phyloP scores from a whole-genome alignment of 1,140 invertebrate species.

The Phocides pigmalion region DNA sequence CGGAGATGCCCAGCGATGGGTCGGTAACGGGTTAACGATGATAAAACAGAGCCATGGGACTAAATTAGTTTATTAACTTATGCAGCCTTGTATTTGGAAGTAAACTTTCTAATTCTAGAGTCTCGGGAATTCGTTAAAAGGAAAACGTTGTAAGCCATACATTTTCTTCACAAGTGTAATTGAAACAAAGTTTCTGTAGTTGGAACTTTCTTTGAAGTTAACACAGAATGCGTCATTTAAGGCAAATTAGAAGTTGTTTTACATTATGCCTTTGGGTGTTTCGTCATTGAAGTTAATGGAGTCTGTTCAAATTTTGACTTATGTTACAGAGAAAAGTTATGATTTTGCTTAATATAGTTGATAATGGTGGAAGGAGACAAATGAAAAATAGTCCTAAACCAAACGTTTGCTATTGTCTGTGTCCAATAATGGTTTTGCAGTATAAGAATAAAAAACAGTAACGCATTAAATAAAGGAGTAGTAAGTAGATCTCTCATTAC shows the following conservation, averaged over 20 bases:
- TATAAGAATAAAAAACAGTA: too few species aligned
- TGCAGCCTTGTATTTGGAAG: neutral
- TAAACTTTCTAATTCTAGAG: slow-evolving; percentile 29
- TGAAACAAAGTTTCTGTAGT: slow-evolving; percentile 36
- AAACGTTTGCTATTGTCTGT: too few species aligned
- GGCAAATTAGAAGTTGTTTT: slow-evolving; percentile 30
- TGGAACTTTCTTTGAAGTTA: slow-evolving; percentile 33
- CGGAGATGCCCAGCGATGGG: too few species aligned
- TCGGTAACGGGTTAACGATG: too few species aligned
- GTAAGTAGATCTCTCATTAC: too few species aligned
- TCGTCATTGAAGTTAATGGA: neutral
- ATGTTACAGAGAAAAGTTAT: neutral
- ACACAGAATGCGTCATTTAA: slow-evolving; percentile 36
- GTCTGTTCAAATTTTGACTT: slow-evolving; percentile 3
- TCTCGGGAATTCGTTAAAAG: slow-evolving; percentile 34
- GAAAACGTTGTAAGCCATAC: slow-evolving; percentile 41
- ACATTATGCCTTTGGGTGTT: slow-evolving; percentile 22
- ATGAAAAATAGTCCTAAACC: too few species aligned
- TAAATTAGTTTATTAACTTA: neutral
- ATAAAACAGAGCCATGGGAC: too few species aligned
- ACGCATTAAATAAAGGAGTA: too few species aligned
- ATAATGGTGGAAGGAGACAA: too few species aligned
- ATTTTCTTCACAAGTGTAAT: slow-evolving; percentile 40
- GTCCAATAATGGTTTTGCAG: too few species aligned
- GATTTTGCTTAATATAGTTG: too few species aligned